Percentiles rank a stretch among this genome's conserved stretches.
phyloP scores from a whole-genome alignment of 2,113 vertebrate species.

The Colinus virginianus region DNA sequence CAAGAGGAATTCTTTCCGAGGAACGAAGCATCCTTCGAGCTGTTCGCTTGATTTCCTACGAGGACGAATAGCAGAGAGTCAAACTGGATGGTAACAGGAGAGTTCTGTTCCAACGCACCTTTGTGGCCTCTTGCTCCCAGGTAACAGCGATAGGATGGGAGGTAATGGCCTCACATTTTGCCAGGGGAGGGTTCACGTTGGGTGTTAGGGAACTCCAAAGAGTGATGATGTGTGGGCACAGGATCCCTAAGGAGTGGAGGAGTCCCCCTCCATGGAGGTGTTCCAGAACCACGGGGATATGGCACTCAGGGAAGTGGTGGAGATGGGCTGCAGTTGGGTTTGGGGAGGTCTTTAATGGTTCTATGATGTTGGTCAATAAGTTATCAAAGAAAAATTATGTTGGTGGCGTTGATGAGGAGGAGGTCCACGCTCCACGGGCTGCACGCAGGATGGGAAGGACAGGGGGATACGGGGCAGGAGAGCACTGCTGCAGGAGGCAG shows the following conservation, averaged over 20 bases:
- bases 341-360: too few relatives aligned
- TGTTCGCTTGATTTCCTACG: fast-evolving
- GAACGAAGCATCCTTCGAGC: background rate
- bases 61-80: background rate
- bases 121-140: background rate
- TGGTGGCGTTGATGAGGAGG: background rate
- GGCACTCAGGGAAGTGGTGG: too few relatives aligned
- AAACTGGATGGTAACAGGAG: background rate
- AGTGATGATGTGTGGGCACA: background rate
- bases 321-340: background rate
- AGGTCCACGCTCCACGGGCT: background rate
- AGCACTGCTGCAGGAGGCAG: background rate
- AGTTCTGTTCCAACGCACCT: fast-evolving
- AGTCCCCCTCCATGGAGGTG: background rate
- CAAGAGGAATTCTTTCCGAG: background rate
- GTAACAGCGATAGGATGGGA: background rate
- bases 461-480: background rate
- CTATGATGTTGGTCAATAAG: background rate
- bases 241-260: background rate
- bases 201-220: background rate
- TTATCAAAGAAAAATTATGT: background rate
- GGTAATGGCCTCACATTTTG: background rate
- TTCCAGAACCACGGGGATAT: background rate
- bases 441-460: background rate
- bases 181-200: background rate